Conservation (phyloP, 2,888 invertebrate species). For the Panzeria rudis region DNA sequence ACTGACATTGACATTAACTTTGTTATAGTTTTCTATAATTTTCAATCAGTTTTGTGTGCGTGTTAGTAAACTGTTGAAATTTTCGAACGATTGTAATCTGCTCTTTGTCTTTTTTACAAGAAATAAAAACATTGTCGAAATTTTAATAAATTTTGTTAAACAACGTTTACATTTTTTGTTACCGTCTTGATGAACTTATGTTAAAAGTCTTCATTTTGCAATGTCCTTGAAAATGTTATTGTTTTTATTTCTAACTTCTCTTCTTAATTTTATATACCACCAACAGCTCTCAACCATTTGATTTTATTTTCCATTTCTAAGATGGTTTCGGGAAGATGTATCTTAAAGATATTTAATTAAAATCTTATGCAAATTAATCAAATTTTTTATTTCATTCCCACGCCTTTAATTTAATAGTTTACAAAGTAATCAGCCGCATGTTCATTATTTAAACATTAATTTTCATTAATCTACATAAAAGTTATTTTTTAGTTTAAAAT, state of each 20-base stretch:
- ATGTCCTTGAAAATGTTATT: background rate
- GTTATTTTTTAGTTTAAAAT: background rate
- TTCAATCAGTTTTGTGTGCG: too few relatives aligned
- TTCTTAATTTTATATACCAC: too few relatives aligned
- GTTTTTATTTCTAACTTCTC: background rate
- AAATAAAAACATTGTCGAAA: too few relatives aligned
- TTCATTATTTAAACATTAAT: background rate
- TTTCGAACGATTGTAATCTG: too few relatives aligned
- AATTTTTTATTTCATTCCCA: background rate
- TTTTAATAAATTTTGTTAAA: too few relatives aligned
- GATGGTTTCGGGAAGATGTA: background rate
- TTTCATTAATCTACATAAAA: background rate
- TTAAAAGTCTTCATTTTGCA: background rate
- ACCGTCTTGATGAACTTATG: too few relatives aligned
- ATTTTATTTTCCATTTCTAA: background rate
- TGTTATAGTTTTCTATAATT: too few relatives aligned
- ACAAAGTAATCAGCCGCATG: background rate
- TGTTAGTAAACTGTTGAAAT: too few relatives aligned
- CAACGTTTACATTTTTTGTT: too few relatives aligned
- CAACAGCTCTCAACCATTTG: too few relatives aligned
- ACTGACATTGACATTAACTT: too few relatives aligned
- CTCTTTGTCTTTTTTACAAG: too few relatives aligned
- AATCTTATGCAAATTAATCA: constrained; percentile 15
- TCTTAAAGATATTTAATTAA: background rate
- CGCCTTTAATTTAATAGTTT: background rate